Evolutionary conservation across 2,888 invertebrate genomes (phyloP).

Genomic region (Drosophila aldrichi): DNA sequence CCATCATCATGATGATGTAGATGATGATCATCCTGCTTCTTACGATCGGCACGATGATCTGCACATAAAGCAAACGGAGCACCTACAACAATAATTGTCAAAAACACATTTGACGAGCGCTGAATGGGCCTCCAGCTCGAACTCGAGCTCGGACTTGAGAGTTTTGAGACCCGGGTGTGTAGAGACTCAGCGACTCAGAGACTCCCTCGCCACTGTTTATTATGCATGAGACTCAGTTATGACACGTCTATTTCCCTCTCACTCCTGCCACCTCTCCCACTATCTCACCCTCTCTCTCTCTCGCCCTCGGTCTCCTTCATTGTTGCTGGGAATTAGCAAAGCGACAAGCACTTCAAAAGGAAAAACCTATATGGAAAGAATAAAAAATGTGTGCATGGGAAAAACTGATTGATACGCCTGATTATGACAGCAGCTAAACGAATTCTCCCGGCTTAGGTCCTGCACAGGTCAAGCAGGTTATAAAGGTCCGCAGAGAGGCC

Average conservation of each 20-base stretch:
- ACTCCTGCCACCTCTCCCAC: constrained; percentile 3
- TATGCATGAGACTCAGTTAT: constrained; percentile 63
- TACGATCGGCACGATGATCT: constrained; percentile 24
- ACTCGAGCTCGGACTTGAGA: constrained; percentile 22
- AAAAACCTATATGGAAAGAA: constrained; percentile 1
- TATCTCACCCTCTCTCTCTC: constrained; percentile 10
- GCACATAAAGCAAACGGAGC: constrained; percentile 61
- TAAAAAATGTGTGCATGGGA: constrained; percentile 6
- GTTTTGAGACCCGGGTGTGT: constrained; percentile 1
- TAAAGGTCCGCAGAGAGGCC: background rate
- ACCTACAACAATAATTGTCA: constrained; percentile 80
- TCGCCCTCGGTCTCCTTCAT: constrained; percentile 12
- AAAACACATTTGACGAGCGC: constrained; percentile 68
- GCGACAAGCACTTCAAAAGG: constrained; percentile 38
- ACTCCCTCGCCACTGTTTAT: constrained; percentile 47
- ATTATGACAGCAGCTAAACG: constrained; percentile 45
- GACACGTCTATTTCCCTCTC: constrained; percentile 49
- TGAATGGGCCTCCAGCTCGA: constrained; percentile 50
- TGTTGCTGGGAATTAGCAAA: constrained; percentile 70
- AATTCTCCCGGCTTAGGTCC: constrained; percentile 16
- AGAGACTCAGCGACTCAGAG: constrained; percentile 33
- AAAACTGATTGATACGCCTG: constrained; percentile 49
- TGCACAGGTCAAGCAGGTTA: constrained; percentile 45
- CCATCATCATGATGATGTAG: constrained; percentile 31
- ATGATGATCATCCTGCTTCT: constrained; percentile 8